Evolutionary conservation across 2,888 invertebrate genomes (phyloP), one percentile per base, ranked within the genome.

Genomic region (Apeira syringaria): DNA sequence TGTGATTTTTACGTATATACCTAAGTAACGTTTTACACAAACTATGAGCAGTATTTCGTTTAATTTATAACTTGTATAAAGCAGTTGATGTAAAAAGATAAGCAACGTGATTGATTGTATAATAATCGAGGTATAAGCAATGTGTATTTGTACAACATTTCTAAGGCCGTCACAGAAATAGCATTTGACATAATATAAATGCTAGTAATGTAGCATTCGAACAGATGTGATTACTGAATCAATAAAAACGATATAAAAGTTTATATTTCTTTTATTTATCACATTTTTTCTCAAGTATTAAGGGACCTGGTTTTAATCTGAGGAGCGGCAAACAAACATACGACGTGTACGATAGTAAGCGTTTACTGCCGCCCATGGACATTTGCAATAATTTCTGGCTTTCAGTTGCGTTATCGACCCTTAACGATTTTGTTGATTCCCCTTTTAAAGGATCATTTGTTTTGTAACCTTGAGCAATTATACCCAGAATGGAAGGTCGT

Each of bases 141-240:
- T 53, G 53, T 76, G 77, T 46, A 82, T 85, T 86, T 88, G 74
- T 86, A 84, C 80, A 80, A 83, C 74, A 74, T 86, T 87, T 87
- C 80, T 86, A 84, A 76, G 76, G 74, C 79, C 70, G 78, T 68
- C 78, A 78, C 71, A 63, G n/a, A 74, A 62, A 24, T 9, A 45
- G 80, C 80, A 83, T 82, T 84, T 82, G 80, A 80, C 80, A 83
- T 83, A 75, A 72, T 74, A 70, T 65, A 77, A 77, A 80, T 86
- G 86, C 75, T 78, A 66, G 65, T 52, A 67, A 74, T 71, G 67
- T 68, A 75, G 82, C 85, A 81, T 86, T 86, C 83, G 65, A 74
- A 76, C 80, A 80, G 79, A 81, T 86, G 85, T 76, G 75, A 78
- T 87, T 82, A 81, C 82, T 78, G 84, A 87, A 86, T 85, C 85